A percentile compares a stretch with the other conserved stretches of the same genome.
phyloP scores from a whole-genome alignment of 2,797 vertebrate genomes.

The Picus viridis region DNA sequence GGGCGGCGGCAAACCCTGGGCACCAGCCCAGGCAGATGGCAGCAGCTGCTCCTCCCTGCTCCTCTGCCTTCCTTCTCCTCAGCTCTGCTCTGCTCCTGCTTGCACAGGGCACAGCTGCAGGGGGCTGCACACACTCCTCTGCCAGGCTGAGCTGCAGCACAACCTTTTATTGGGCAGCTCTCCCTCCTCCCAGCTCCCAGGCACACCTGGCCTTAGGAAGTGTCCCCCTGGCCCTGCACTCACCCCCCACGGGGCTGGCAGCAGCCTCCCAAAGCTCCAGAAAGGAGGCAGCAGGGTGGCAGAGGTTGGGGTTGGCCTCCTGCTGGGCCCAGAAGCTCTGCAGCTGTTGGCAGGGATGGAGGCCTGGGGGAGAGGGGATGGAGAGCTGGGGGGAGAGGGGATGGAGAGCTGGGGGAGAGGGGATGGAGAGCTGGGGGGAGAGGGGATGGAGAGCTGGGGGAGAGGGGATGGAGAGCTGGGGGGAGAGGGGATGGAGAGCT shows the following conservation, averaged over 20 bases:
- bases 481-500: too few relatives aligned
- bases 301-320: background rate
- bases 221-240: accelerated
- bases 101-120: background rate
- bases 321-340: background rate
- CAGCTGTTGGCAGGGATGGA: background rate
- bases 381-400: too few relatives aligned
- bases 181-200: background rate
- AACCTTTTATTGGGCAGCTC: background rate
- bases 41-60: too few relatives aligned
- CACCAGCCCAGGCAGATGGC: too few relatives aligned
- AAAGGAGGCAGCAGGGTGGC: background rate
- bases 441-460: too few relatives aligned
- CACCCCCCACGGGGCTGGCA: background rate
- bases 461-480: too few relatives aligned
- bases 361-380: too few relatives aligned
- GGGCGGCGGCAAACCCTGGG: too few relatives aligned
- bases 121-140: background rate
- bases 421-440: too few relatives aligned
- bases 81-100: background rate
- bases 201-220: background rate
- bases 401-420: too few relatives aligned
- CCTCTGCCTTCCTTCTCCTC: background rate
- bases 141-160: background rate
- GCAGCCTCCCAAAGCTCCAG: background rate